phyloP scores from a whole-genome alignment of 2,888 invertebrate genomes.

The Hirtodrosophila confusa region DNA sequence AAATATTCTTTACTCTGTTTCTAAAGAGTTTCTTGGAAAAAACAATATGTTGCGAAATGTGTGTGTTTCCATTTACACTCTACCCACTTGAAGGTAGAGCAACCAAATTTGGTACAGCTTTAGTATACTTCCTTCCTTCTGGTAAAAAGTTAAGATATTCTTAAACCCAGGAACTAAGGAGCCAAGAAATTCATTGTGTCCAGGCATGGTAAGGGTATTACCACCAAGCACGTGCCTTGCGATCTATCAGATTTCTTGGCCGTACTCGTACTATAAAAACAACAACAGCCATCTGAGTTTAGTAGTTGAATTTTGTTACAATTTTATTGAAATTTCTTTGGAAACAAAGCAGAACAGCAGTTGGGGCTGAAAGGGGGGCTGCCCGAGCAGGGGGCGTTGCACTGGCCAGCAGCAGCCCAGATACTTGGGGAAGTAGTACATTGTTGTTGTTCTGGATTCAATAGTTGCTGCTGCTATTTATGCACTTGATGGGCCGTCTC shows the following conservation, averaged over 20 bases:
- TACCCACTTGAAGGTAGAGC: too few relatives aligned
- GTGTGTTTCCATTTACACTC: too few relatives aligned
- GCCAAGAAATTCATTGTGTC: background rate
- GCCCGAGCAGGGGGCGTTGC: background rate
- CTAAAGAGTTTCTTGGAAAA: too few relatives aligned
- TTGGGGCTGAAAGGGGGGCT: background rate
- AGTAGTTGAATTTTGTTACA: slow-evolving; percentile 25
- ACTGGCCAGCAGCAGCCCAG: background rate
- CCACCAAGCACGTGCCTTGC: slow-evolving; percentile 35
- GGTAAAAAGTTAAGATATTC: too few relatives aligned
- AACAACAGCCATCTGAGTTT: slow-evolving; percentile 1
- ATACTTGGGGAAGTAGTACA: slow-evolving; percentile 7
- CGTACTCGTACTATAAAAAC: background rate
- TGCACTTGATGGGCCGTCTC: slow-evolving; percentile 44
- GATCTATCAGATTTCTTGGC: slow-evolving; percentile 26
- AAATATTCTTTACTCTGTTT: too few relatives aligned
- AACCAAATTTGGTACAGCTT: too few relatives aligned
- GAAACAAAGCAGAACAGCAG: slow-evolving; percentile 28
- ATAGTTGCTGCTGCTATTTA: slow-evolving; percentile 11
- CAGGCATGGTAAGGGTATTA: slow-evolving; percentile 7
- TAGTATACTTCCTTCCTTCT: too few relatives aligned
- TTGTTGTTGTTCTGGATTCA: background rate
- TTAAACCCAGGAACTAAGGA: too few relatives aligned
- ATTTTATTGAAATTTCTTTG: slow-evolving; percentile 37
- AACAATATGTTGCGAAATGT: too few relatives aligned